Percentiles rank a stretch among this genome's conserved stretches.
Evolutionary conservation across 2,113 vertebrate genomes (phyloP).

Genomic region (Alaudala cheleensis): DNA sequence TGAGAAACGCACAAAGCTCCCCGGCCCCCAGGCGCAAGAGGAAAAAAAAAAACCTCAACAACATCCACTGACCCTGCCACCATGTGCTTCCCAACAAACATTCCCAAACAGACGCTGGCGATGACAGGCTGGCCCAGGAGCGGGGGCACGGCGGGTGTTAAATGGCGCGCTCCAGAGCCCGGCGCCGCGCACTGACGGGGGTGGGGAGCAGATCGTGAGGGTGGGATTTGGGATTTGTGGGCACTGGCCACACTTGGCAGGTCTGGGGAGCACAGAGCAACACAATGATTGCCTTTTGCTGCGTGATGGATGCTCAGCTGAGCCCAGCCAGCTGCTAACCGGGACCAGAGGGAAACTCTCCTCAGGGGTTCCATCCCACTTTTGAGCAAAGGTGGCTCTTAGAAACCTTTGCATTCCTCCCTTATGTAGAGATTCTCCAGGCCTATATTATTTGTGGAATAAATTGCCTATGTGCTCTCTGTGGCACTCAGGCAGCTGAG

Average conservation of each 20-base stretch:
- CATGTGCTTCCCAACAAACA: conserved; percentile 53
- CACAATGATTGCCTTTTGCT: not conserved
- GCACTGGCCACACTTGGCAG: not conserved
- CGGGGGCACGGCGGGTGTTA: not conserved
- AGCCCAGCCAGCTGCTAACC: not conserved
- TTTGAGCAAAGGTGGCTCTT: not conserved
- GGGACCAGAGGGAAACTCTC: not conserved
- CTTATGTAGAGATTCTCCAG: not conserved
- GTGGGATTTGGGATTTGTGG: not conserved
- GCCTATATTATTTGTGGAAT: not conserved
- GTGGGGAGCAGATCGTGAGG: not conserved
- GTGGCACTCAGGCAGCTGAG: not conserved
- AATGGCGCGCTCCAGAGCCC: not conserved
- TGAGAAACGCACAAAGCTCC: conserved; percentile 41
- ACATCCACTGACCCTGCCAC: conserved; percentile 31
- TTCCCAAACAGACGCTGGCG: not conserved
- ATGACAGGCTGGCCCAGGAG: conserved; percentile 10
- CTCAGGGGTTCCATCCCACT: not conserved
- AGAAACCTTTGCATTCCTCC: not conserved
- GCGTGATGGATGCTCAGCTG: not conserved
- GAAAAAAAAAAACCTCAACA: conserved; percentile 54
- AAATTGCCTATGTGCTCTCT: not conserved
- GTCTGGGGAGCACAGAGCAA: not conserved
- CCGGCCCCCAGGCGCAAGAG: not conserved
- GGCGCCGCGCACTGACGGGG: not conserved